Conservation (phyloP, 2,888 invertebrate genomes). For the Dolomedes plantarius region DNA sequence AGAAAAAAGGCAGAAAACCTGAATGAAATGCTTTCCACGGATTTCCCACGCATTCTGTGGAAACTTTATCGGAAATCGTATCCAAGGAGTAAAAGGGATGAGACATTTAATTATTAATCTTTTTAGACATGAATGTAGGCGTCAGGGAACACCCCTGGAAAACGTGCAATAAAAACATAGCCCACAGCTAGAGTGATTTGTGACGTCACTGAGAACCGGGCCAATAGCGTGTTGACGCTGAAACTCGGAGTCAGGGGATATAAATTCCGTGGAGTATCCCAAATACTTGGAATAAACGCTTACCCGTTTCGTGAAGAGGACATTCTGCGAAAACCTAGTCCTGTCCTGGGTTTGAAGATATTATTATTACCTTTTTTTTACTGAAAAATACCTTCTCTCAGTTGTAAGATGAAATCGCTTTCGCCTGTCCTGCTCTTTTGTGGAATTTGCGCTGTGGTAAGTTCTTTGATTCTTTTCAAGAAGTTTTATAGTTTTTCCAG, state of each 20-base stretch:
- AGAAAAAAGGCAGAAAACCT: too few relatives aligned
- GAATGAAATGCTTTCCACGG: not conserved
- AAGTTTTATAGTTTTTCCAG: not conserved
- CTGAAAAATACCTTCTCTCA: not conserved
- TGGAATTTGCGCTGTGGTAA: not conserved
- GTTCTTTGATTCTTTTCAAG: not conserved
- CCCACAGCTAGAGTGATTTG: constrained; percentile 19
- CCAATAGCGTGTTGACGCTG: constrained; percentile 31
- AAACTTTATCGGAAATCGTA: not conserved
- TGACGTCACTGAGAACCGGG: constrained; percentile 38
- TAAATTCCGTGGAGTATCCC: constrained; percentile 25
- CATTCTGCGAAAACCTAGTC: not conserved
- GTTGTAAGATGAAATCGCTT: not conserved
- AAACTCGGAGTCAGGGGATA: constrained; percentile 55
- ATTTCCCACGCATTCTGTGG: constrained; percentile 6
- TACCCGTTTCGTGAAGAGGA: constrained; percentile 1
- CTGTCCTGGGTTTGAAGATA: not conserved
- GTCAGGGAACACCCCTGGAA: not conserved
- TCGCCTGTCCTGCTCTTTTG: not conserved
- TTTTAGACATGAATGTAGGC: not conserved
- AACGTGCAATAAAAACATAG: not conserved
- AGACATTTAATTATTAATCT: not conserved
- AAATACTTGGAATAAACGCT: not conserved
- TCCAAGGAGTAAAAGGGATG: not conserved
- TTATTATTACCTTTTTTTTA: not conserved